These are phyloP conservation scores for Drosophila emarginata DNA, from an alignment of 2,888 invertebrate species.

Conservation along the genomic window DNA sequence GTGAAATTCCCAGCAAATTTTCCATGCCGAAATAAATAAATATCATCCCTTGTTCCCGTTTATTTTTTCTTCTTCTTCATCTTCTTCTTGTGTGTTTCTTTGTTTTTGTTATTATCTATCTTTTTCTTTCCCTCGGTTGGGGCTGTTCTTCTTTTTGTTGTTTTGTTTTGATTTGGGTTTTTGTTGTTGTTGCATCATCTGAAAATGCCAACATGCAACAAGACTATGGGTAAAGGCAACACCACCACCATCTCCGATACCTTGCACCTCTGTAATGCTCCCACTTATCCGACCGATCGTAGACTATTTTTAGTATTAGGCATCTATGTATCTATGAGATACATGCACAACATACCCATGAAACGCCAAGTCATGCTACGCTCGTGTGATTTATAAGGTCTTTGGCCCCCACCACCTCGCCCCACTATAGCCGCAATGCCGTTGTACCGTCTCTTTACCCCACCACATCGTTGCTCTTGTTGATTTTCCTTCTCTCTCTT, in stretches of 20 bases:
- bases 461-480: background rate
- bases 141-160: constrained; percentile 36
- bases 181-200: constrained; percentile 64
- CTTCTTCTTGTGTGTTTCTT: background rate
- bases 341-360: constrained; percentile 32
- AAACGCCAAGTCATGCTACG: constrained; percentile 73
- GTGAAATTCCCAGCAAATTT: constrained; percentile 65
- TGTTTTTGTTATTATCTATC: background rate
- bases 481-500: constrained; percentile 1
- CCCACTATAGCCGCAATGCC: background rate
- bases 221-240: background rate
- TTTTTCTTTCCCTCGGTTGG: background rate
- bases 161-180: constrained; percentile 40
- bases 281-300: constrained; percentile 33
- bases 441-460: background rate
- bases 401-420: constrained; percentile 57
- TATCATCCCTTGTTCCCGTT: background rate
- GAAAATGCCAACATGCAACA: constrained; percentile 55
- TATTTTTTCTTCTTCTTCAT: background rate
- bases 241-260: too few species aligned
- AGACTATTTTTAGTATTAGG: constrained; percentile 65
- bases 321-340: constrained; percentile 45
- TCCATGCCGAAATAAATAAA: constrained; percentile 28
- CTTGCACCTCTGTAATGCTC: constrained; percentile 21
- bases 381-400: constrained; percentile 78